A percentile compares a stretch with the other conserved stretches of the same genome.
These are phyloP conservation scores for Furcifer pardalis DNA, from an alignment of 2,797 vertebrate species.

Conservation along the genomic window DNA sequence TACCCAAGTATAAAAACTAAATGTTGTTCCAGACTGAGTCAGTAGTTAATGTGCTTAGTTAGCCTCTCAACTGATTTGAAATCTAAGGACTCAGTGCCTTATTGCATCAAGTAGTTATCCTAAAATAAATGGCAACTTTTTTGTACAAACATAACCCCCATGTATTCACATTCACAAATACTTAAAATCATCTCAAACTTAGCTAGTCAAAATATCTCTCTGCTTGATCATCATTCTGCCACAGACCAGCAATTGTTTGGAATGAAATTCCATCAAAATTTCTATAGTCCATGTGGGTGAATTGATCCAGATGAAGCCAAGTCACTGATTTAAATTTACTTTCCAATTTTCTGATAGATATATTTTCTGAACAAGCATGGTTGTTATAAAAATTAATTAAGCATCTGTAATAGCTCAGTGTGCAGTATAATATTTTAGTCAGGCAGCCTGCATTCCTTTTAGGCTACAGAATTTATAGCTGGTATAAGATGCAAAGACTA, in stretches of 20 bases:
- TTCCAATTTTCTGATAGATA: not conserved
- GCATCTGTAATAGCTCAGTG: not conserved
- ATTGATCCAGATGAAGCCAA: not conserved
- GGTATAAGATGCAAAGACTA: not conserved
- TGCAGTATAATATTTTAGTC: not conserved
- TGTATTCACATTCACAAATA: not conserved
- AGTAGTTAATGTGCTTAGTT: not conserved
- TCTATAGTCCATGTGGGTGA: not conserved
- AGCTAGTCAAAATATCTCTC: not conserved
- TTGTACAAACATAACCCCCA: not conserved
- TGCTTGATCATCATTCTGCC: not conserved
- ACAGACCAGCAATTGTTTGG: not conserved
- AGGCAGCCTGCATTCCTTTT: not conserved
- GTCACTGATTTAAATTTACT: not conserved
- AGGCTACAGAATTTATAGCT: not conserved
- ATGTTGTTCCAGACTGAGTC: not conserved
- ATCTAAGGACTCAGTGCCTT: not conserved
- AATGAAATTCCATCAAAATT: not conserved
- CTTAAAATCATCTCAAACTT: not conserved
- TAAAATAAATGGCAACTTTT: slow-evolving; percentile 27
- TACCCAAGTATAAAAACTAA: not conserved
- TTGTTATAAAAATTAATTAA: not conserved
- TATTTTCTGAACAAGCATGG: not conserved
- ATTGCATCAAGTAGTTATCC: not conserved
- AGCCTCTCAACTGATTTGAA: not conserved